Base-by-base conservation (phyloP, 2,797 vertebrate genomes). In the Glyptemys insculpta region DNA sequence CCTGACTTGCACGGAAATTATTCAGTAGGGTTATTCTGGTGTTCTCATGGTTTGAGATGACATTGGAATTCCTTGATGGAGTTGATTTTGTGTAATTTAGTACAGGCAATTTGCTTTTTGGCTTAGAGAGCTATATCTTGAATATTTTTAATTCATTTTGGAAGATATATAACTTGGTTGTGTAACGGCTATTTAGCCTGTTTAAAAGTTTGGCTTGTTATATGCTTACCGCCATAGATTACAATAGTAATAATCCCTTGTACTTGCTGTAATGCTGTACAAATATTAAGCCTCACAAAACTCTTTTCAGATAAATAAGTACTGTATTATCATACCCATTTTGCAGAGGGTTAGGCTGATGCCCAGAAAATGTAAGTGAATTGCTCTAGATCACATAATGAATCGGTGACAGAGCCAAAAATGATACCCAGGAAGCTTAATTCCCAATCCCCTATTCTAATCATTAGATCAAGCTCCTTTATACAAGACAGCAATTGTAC, bases 161-260 rank as follows among this genome's bases (percentile, higher is more conserved):
- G 79, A n/a, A 91, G 96, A 96, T 96, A 89, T 82, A 89, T 94
- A 78, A 54, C 74, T 54, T 65, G 0, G 7, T 83, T 88, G 86
- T 4, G 0, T 54, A 54, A 54, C 95, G 86, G 91, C 82, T 95
- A 72, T 56, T 88, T 1, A 47, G 95, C 14, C 87, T 85, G 10
- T 18, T 72, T 52, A 62, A 68, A 94, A 49, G 90, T 57, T 95
- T 95, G 92, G 89, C 93, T 96, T 83, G 72, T 1, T 0, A 0
- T 29, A 41, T 0, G 2, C 57, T 83, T 81, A 56, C 84, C 92
- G 83, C 94, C 8, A 1, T 56, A 3, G 49, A 76, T 50, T 81
- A n/a, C 37, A 3, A 2, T 57, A 78, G 92, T 72, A 88, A 88
- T 80, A 83, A 91, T 21, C 7, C 12, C 72, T 50, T 10, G 18